These are phyloP conservation scores for Drosophila melanosoma DNA, from an alignment of 2,888 invertebrate species.

Conservation along the genomic window DNA sequence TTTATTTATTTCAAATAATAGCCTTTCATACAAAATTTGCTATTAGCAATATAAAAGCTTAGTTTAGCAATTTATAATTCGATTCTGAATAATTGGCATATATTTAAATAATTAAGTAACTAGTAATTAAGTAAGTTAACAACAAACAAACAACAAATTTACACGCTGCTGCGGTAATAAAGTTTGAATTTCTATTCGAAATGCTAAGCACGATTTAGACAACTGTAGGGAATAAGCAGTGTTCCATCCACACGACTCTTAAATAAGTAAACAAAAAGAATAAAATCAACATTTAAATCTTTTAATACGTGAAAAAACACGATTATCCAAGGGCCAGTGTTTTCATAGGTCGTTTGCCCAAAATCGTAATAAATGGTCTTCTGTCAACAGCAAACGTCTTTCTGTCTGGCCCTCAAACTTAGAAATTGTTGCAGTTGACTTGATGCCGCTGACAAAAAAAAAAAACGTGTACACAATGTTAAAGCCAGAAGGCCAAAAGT, in stretches of 20 bases:
- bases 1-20: neutral
- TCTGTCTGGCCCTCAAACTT: slow-evolving; percentile 5
- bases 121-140: neutral
- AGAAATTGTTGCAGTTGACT: neutral
- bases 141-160: neutral
- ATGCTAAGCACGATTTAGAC: slow-evolving; percentile 3
- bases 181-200: slow-evolving; percentile 6
- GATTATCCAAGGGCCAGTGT: neutral
- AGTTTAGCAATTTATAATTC: neutral
- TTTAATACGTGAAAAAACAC: neutral
- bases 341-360: slow-evolving; percentile 15
- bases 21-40: neutral
- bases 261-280: neutral
- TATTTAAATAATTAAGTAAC: neutral
- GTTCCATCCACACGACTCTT: neutral
- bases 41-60: neutral
- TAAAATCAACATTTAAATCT: neutral
- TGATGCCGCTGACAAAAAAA: slow-evolving; percentile 7
- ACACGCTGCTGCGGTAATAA: neutral
- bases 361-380: slow-evolving; percentile 19
- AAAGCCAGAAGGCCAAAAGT: neutral
- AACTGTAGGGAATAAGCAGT: slow-evolving; percentile 1
- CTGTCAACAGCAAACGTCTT: slow-evolving; percentile 9
- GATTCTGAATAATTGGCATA: neutral
- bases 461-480: slow-evolving; percentile 1